Evolutionary conservation across 1,140 invertebrate species (phyloP).

Genomic region (Aphidius ervi): DNA sequence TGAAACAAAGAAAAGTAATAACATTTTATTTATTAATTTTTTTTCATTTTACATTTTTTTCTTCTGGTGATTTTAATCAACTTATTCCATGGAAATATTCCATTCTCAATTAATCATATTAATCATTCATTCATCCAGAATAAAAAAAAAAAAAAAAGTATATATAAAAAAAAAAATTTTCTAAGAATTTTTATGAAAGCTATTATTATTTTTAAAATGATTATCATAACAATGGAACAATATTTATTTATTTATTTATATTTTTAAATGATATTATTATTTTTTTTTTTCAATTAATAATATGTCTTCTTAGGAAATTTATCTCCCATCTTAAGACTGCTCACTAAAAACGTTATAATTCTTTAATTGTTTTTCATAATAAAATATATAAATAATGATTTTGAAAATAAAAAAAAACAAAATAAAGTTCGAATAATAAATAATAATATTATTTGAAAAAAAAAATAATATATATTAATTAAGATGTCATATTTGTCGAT

Average conservation of each 20-base stretch:
- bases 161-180: too few species aligned
- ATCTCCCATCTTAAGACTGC: conserved; percentile 31
- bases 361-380: conserved; percentile 3
- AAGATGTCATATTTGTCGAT: conserved; percentile 13
- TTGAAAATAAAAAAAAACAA: conserved; percentile 7
- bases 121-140: too few species aligned
- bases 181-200: too few species aligned
- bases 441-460: conserved; percentile 4
- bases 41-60: too few species aligned
- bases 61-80: too few species aligned
- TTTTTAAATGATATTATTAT: background rate
- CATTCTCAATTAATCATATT: too few species aligned
- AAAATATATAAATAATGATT: conserved; percentile 10
- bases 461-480: conserved; percentile 5
- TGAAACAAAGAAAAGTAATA: too few species aligned
- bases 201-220: too few species aligned
- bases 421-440: conserved; percentile 6
- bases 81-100: too few species aligned
- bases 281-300: conserved; percentile 7
- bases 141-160: too few species aligned
- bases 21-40: too few species aligned
- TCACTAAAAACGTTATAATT: conserved; percentile 23
- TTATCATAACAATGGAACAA: background rate
- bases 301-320: background rate
- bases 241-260: background rate